Conservation (phyloP, 2,888 invertebrate species). For the Tupiocoris notatus region DNA sequence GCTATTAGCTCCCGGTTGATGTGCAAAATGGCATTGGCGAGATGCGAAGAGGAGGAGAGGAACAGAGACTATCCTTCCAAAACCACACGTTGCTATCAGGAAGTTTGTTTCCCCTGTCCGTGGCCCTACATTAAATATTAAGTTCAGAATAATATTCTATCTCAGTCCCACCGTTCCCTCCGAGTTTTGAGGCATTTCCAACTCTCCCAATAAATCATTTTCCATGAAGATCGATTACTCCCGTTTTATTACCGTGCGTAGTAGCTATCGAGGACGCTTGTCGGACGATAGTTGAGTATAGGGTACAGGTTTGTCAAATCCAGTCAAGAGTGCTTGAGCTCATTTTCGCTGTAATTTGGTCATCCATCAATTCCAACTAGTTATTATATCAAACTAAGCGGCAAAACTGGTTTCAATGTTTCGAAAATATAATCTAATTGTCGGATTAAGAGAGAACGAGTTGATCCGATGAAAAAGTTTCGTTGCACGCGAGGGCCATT, state of each 20-base stretch:
- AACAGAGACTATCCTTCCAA: constrained; percentile 13
- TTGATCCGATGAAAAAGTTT: too few relatives aligned
- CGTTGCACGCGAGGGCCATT: too few relatives aligned
- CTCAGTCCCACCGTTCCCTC: not conserved
- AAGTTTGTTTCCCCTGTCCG: constrained; percentile 35
- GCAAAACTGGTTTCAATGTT: too few relatives aligned
- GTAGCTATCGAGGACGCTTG: too few relatives aligned
- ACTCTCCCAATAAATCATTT: constrained; percentile 32
- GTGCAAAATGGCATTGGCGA: not conserved
- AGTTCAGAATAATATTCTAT: constrained; percentile 38
- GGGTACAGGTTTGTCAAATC: not conserved
- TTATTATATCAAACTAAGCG: constrained; percentile 33
- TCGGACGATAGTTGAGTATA: too few relatives aligned
- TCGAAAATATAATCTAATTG: too few relatives aligned
- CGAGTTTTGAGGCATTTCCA: constrained; percentile 16
- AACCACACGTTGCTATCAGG: constrained; percentile 36
- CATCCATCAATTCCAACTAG: constrained; percentile 32
- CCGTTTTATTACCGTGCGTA: constrained; percentile 25
- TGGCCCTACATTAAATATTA: constrained; percentile 39
- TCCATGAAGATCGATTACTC: constrained; percentile 30
- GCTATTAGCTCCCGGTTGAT: constrained; percentile 32
- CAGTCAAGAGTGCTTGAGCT: constrained; percentile 5
- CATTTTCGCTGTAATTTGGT: constrained; percentile 29
- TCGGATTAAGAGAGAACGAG: too few relatives aligned
- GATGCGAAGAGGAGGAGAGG: not conserved